These are phyloP conservation scores for Argyresthia albistria DNA, from an alignment of 2,888 invertebrate genomes.

Conservation along the genomic window DNA sequence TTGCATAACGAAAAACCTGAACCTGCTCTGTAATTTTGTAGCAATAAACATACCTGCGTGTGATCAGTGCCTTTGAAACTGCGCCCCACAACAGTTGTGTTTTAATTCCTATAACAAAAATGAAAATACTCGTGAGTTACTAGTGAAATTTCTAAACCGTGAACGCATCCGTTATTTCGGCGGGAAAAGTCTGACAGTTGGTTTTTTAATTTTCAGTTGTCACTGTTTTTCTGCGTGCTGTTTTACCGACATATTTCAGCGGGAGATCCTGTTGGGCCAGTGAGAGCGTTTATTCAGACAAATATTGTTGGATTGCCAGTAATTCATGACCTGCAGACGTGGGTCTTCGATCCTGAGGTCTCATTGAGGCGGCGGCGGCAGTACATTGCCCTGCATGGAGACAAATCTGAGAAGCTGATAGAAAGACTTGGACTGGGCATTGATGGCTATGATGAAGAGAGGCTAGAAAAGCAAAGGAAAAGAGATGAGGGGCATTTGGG, in stretches of 20 bases:
- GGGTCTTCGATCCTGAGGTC: slow-evolving; percentile 78
- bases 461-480: slow-evolving; percentile 56
- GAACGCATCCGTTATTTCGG: slow-evolving; percentile 10
- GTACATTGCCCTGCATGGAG: slow-evolving; percentile 75
- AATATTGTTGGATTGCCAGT: slow-evolving; percentile 76
- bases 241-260: slow-evolving; percentile 23
- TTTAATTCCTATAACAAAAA: slow-evolving; percentile 15
- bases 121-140: slow-evolving; percentile 34
- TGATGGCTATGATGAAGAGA: slow-evolving; percentile 73
- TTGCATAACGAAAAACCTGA: slow-evolving; percentile 19
- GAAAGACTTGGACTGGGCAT: slow-evolving; percentile 76
- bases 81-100: slow-evolving; percentile 20
- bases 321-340: slow-evolving; percentile 68
- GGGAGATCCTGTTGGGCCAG: slow-evolving; percentile 31
- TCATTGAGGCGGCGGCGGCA: slow-evolving; percentile 70
- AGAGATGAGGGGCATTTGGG: slow-evolving; percentile 74
- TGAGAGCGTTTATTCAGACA: slow-evolving; percentile 40
- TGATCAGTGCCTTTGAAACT: slow-evolving; percentile 22
- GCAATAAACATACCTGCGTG: slow-evolving; percentile 30
- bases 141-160: neutral
- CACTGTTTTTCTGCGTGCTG: slow-evolving; percentile 24
- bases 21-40: slow-evolving; percentile 51
- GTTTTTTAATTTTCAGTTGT: slow-evolving; percentile 29
- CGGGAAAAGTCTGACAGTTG: slow-evolving; percentile 16
- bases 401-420: slow-evolving; percentile 75